phyloP scores from a whole-genome alignment of 2,113 vertebrate species.

The Macquaria ambigua region DNA sequence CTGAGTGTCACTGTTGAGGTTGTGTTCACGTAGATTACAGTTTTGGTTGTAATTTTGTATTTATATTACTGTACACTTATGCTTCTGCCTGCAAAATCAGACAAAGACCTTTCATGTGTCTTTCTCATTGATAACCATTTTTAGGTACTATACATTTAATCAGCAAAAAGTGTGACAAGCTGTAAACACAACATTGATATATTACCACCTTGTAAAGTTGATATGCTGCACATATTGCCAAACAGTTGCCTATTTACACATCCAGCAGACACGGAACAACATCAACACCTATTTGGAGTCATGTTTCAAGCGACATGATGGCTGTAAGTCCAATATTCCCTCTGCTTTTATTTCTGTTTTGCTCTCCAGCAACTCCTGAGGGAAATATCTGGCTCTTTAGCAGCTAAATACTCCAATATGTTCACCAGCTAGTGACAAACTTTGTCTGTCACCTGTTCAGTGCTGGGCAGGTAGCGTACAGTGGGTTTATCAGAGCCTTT shows the following conservation, averaged over 20 bases:
- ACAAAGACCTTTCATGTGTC: neutral
- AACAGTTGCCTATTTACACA: neutral
- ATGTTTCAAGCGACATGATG: neutral
- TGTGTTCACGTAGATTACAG: neutral
- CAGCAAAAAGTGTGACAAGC: neutral
- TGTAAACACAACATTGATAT: neutral
- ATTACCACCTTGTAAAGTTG: neutral
- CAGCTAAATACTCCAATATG: slow-evolving; percentile 36
- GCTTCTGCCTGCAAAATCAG: too few species aligned
- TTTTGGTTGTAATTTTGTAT: neutral
- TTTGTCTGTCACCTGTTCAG: slow-evolving; percentile 39
- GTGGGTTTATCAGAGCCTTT: slow-evolving; percentile 8
- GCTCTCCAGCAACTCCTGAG: slow-evolving; percentile 18
- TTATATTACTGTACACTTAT: neutral
- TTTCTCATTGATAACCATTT: neutral
- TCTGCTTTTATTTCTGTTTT: slow-evolving; percentile 36
- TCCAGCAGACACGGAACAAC: neutral
- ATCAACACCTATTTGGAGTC: neutral
- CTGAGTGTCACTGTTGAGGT: neutral
- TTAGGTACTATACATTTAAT: neutral
- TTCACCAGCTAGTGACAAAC: slow-evolving; percentile 32
- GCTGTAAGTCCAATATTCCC: slow-evolving; percentile 22
- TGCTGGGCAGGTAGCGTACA: neutral
- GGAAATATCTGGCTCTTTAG: slow-evolving; percentile 44
- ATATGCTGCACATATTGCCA: neutral